Evolutionary conservation across 2,797 vertebrate genomes (phyloP), one percentile per base, ranked within the genome.

Genomic region (Antrozous pallidus): DNA sequence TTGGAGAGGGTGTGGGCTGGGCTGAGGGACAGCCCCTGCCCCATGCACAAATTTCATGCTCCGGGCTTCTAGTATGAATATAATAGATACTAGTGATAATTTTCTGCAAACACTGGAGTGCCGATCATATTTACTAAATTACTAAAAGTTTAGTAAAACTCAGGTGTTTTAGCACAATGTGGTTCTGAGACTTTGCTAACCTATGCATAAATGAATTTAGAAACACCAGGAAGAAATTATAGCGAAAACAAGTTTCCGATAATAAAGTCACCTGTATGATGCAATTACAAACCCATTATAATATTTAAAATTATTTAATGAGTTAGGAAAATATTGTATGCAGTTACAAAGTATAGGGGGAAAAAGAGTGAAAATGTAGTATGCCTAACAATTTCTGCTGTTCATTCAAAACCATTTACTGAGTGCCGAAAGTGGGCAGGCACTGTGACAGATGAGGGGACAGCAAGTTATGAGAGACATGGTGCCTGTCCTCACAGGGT

Each of bases 251-350:
- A 54, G 54, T 61, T 63, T 88, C 26, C 31, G 74, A 31, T 49
- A 79, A 88, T 26, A 82, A 58, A 12, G 33, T 61, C 33, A 78
- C 42, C 20, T 45, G 6, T 40, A 90, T 75, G 14, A 51, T 70
- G 4, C 31, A 94, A 71, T 89, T 80, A 93, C 24, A 89, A 77
- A 82, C 28, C 65, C 63, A 92, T 26, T 88, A n/a, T 58, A 75
- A 74, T 33, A 33, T 47, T 90, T 88, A 75, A 83, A 96, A 63
- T 88, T 40, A 90, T 51, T 70, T 71, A 63, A 82, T 56, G 49
- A 94, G 22, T 75, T 74, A 80, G 73, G 71, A 88, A 94, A 74
- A 82, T 67, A 42, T 58, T 40, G 75, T 58, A 22, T 73, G 49
- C 18, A 65, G 33, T 82, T 65, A 88, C 2, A 86, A 17, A 70